phyloP scores from a whole-genome alignment of 2,888 invertebrate genomes.

The Lasioglossum zephyrum region DNA sequence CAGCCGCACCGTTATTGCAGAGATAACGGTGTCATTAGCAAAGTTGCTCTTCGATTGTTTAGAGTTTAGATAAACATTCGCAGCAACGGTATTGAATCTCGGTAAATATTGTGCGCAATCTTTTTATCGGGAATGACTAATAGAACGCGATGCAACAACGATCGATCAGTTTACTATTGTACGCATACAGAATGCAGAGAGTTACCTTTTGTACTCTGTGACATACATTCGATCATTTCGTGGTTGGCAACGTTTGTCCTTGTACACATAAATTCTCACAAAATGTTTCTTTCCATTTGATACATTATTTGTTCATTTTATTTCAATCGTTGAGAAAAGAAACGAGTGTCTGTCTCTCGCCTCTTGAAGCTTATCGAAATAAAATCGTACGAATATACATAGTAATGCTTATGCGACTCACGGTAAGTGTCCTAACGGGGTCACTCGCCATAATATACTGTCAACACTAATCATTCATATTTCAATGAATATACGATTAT shows the following conservation, averaged over 20 bases:
- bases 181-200: neutral
- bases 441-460: neutral
- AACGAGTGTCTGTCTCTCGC: no score
- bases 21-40: neutral
- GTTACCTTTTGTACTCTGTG: conserved; percentile 7
- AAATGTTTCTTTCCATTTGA: no score
- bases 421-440: neutral
- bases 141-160: neutral
- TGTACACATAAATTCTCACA: neutral
- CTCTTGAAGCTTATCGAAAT: neutral
- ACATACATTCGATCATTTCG: conserved; percentile 21
- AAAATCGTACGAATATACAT: neutral
- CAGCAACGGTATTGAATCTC: neutral
- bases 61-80: neutral
- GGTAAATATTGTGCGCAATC: neutral
- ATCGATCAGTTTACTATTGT: neutral
- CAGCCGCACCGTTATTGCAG: neutral
- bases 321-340: no score
- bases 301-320: no score
- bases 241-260: neutral
- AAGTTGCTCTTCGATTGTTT: neutral
- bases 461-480: neutral
- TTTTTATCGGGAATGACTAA: neutral
- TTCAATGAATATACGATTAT: conserved; percentile 32
- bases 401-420: neutral